A percentile compares a stretch with the other conserved stretches of the same genome.
phyloP scores from a whole-genome alignment of 2,113 vertebrate genomes.

The Nyctibius bracteatus region DNA sequence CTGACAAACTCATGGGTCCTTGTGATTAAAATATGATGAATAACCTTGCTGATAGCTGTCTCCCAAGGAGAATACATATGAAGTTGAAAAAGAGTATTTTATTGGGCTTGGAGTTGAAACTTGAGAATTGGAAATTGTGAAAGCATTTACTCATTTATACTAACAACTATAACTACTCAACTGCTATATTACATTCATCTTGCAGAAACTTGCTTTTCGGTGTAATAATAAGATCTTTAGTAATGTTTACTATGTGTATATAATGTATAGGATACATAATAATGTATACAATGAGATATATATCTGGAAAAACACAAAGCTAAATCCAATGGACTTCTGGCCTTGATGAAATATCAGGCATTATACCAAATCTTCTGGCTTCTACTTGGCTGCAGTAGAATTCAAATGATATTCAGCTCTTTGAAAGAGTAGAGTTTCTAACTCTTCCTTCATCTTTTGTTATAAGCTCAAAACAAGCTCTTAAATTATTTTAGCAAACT shows the following conservation, averaged over 20 bases:
- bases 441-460: background rate
- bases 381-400: background rate
- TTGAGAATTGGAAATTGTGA: background rate
- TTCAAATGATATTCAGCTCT: background rate
- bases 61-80: background rate
- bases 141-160: background rate
- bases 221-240: background rate
- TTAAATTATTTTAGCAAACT: background rate
- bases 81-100: background rate
- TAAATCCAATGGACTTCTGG: background rate
- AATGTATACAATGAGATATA: background rate
- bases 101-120: background rate
- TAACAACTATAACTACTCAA: background rate
- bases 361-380: background rate
- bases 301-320: background rate
- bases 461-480: background rate
- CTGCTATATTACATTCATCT: background rate
- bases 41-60: slow-evolving; percentile 23
- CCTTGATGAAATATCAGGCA: background rate
- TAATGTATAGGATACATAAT: background rate
- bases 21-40: slow-evolving; percentile 40
- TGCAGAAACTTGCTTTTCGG: background rate
- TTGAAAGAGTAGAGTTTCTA: background rate
- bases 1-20: background rate
- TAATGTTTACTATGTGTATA: background rate